phyloP scores from a whole-genome alignment of 2,797 vertebrate genomes.

The Ctenochaetus hawaiiensis region DNA sequence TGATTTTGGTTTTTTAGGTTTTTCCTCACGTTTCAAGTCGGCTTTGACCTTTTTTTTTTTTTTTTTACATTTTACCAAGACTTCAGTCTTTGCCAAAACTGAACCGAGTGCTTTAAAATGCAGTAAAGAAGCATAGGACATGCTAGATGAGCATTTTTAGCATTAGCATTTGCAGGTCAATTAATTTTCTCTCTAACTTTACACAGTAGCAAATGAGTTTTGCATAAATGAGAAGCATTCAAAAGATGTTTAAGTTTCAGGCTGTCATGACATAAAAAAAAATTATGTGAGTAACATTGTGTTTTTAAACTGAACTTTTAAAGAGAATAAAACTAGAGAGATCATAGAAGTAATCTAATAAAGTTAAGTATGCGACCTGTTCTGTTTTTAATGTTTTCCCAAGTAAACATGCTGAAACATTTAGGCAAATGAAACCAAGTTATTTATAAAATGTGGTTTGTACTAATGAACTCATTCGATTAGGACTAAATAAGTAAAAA shows the following conservation, averaged over 20 bases:
- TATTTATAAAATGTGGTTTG: neutral
- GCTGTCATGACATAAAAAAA: neutral
- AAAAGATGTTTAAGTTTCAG: neutral
- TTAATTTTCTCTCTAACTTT: neutral
- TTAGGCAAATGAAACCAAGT: neutral
- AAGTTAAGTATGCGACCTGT: too few species aligned
- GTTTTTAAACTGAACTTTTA: neutral
- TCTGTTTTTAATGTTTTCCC: neutral
- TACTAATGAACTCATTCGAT: neutral
- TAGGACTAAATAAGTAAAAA: neutral
- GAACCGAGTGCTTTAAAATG: neutral
- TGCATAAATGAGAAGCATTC: neutral
- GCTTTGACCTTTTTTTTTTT: neutral
- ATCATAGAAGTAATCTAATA: neutral
- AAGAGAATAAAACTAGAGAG: neutral
- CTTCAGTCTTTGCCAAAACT: conserved; percentile 4
- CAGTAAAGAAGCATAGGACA: too few species aligned
- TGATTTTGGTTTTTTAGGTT: neutral
- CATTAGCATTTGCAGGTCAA: neutral
- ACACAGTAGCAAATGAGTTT: neutral
- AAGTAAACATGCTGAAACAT: neutral
- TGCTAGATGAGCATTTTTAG: too few species aligned
- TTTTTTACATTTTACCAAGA: neutral
- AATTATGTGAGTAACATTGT: neutral
- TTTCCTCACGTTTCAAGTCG: neutral